Percentiles rank a stretch among this genome's conserved stretches.
phyloP scores from a whole-genome alignment of 2,888 invertebrate species.

The Ypsolopha sequella region DNA sequence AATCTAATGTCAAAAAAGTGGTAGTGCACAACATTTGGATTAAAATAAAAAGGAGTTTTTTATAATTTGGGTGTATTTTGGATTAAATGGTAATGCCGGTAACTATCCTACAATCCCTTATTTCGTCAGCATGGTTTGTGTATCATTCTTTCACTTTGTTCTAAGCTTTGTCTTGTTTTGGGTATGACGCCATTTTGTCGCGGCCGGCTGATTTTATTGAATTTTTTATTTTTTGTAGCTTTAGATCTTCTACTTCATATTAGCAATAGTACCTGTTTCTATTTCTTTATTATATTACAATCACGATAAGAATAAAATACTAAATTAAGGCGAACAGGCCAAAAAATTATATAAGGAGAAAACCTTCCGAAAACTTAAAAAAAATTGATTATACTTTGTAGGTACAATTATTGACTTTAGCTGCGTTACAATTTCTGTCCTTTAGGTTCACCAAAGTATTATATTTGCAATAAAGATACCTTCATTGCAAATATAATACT shows the following conservation, averaged over 20 bases:
- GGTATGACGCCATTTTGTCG: slow-evolving; percentile 67
- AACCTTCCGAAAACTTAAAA: slow-evolving; percentile 9
- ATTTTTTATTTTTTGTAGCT: slow-evolving; percentile 40
- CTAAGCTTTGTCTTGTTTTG: slow-evolving; percentile 3
- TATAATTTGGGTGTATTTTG: not conserved
- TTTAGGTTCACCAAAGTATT: too few relatives aligned
- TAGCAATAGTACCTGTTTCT: slow-evolving; percentile 11
- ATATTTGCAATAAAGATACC: too few relatives aligned
- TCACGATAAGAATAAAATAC: too few relatives aligned
- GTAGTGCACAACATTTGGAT: slow-evolving; percentile 38
- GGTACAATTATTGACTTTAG: too few relatives aligned
- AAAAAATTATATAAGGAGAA: slow-evolving; percentile 18
- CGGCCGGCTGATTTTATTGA: slow-evolving; percentile 59
- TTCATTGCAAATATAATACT: too few relatives aligned
- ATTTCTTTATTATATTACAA: too few relatives aligned
- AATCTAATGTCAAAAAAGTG: slow-evolving; percentile 60
- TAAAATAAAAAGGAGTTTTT: not conserved
- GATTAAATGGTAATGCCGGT: not conserved
- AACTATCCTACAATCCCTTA: not conserved
- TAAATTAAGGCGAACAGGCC: not conserved
- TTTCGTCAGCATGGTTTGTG: not conserved
- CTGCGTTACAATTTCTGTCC: too few relatives aligned
- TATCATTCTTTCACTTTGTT: slow-evolving; percentile 3
- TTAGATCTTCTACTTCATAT: slow-evolving; percentile 26
- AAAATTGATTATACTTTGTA: slow-evolving; percentile 19